Evolutionary conservation across 2,113 vertebrate genomes (phyloP), one percentile per base, ranked within the genome.

Genomic region (Ophthalmolycus amberensis): DNA sequence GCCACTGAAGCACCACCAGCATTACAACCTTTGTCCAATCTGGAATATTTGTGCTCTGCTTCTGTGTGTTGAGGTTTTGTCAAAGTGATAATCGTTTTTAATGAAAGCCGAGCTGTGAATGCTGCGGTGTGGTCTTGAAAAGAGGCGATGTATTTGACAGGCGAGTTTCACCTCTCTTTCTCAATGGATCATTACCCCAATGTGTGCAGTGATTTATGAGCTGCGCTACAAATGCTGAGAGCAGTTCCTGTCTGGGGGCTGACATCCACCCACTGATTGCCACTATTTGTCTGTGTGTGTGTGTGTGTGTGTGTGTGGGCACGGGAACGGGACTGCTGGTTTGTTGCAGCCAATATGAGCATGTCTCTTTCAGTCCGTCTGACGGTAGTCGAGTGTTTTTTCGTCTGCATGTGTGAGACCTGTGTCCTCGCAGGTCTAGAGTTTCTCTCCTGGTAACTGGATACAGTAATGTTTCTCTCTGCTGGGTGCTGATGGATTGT

Each of bases 201-300:
- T 78, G 77, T 82, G 74, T 44, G 48, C 65, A 65, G 75, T 91
- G 87, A 93, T 91, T 93, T 90, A 90, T 88, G 80, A 75, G 60
- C 82, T 72, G 54, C 34, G 16, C 68, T 83, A 65, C 71, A 71
- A 69, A 87, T 75, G 83, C 85, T 88, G 60, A 76, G 76, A 87
- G 84, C 79, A 83, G 79, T 90, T 91, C 87, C 88, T 90, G 85
- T 90, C 79, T 80, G 18, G 42, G 77, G 60, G 59, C 75, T 60
- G 76, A 86, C 83, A 88, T 82, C 88, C 75, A 85, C 82, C 69
- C 76, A 79, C 85, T 85, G 82, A 90, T 90, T 89, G 82, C 85
- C 63, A 75, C 71, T 83, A 42, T 88, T 87, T 86, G 70, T 85
- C 73, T 79, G n/a, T 37, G 71, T 84, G 85, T 62, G 68, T 80